Evolutionary conservation across 30 jellyfish, hydroid and myxozoan genomes (phyloP).

Genomic region (Aurelia sp.): DNA sequence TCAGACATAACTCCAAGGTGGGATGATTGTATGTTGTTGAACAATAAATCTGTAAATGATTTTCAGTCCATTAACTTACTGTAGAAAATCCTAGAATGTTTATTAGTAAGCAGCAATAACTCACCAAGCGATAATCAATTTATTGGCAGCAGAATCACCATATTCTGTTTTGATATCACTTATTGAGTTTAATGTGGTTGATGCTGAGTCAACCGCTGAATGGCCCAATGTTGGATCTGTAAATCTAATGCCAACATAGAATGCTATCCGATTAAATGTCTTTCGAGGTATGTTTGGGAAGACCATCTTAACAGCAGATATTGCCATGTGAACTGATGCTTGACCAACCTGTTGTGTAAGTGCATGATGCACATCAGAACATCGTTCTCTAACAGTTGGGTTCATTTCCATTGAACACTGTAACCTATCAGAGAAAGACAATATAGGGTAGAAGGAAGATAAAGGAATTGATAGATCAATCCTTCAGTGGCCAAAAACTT

Average conservation of each 20-base stretch:
- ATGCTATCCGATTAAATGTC: constrained; percentile 71
- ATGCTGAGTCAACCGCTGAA: constrained; percentile 38
- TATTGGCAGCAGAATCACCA: constrained; percentile 79
- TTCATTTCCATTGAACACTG: constrained; percentile 62
- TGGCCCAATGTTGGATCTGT: constrained; percentile 56
- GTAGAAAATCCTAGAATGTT: neutral
- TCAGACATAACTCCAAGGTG: too few relatives aligned
- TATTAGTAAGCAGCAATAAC: neutral
- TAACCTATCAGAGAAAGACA: constrained; percentile 23
- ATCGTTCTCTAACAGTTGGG: constrained; percentile 84
- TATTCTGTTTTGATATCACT: constrained; percentile 67
- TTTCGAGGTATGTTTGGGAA: constrained; percentile 79
- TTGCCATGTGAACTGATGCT: constrained; percentile 75
- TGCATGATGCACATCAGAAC: constrained; percentile 84
- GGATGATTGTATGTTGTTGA: too few relatives aligned
- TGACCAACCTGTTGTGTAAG: constrained; percentile 72
- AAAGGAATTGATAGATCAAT: too few relatives aligned
- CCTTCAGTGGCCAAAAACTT: too few relatives aligned
- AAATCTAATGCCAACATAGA: constrained; percentile 82
- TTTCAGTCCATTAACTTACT: neutral
- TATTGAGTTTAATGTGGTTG: constrained; percentile 46
- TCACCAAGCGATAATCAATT: constrained; percentile 60
- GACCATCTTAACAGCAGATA: constrained; percentile 83
- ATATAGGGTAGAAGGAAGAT: too few relatives aligned
- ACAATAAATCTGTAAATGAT: too few relatives aligned